Evolutionary conservation across 2,888 invertebrate genomes (phyloP).

Genomic region (Pteria penguin): DNA sequence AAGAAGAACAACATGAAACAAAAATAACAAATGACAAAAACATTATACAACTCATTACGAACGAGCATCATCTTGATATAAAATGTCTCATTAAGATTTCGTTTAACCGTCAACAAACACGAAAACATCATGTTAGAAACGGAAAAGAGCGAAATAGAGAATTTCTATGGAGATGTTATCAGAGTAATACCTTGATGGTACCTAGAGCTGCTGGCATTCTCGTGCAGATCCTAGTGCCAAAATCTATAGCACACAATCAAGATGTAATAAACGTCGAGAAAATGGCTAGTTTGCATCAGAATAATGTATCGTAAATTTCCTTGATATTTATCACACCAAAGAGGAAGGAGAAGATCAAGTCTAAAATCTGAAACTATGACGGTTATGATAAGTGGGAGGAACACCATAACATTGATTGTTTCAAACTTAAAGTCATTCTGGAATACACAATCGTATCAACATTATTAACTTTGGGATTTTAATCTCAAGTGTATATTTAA

Average conservation of each 20-base stretch:
- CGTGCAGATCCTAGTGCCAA: not conserved
- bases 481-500: too few relatives aligned
- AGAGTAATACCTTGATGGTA: not conserved
- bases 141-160: not conserved
- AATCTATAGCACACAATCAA: slow-evolving; percentile 4
- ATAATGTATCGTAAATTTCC: slow-evolving; percentile 3
- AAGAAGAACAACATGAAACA: too few relatives aligned
- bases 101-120: too few relatives aligned
- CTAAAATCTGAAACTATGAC: not conserved
- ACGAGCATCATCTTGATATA: too few relatives aligned
- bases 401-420: not conserved
- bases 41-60: too few relatives aligned
- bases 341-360: not conserved
- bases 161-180: not conserved
- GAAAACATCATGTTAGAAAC: too few relatives aligned
- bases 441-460: too few relatives aligned
- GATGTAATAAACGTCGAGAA: not conserved
- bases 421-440: not conserved
- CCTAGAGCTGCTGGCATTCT: not conserved
- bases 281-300: not conserved
- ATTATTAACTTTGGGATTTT: too few relatives aligned
- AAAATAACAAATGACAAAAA: too few relatives aligned
- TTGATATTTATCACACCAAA: not conserved
- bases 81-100: too few relatives aligned
- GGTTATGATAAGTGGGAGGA: not conserved